Evolutionary conservation across 2,113 vertebrate species (phyloP).

Genomic region (Eudorcas thomsonii): DNA sequence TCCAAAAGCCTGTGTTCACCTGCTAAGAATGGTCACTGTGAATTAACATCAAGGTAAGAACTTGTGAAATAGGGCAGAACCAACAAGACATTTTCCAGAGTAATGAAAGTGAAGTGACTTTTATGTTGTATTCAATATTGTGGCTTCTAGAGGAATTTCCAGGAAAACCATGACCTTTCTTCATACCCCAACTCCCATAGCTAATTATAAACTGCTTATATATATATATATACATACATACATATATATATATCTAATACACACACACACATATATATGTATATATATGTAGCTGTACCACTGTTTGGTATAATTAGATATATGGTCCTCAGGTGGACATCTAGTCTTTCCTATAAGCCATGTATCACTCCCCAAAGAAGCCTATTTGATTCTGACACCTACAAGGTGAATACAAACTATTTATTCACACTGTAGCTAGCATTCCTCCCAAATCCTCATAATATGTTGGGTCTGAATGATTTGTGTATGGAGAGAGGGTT

Average conservation of each 20-base stretch:
- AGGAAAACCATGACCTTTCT: neutral
- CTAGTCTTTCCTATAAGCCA: neutral
- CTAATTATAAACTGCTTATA: neutral
- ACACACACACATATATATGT: fast-evolving
- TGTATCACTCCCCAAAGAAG: neutral
- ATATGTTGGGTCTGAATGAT: neutral
- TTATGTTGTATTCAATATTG: neutral
- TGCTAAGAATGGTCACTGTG: neutral
- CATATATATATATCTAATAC: fast-evolving
- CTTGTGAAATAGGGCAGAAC: constrained; percentile 23
- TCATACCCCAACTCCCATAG: neutral
- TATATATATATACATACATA: fast-evolving
- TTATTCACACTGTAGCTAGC: neutral
- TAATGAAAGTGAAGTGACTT: neutral
- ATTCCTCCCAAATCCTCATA: neutral
- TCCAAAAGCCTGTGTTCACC: neutral
- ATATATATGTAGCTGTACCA: fast-evolving
- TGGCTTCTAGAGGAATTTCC: neutral
- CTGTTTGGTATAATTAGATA: neutral
- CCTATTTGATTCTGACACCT: neutral
- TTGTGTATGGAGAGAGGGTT: neutral
- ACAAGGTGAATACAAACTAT: neutral
- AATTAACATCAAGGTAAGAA: neutral
- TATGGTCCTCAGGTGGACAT: neutral
- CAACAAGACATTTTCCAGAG: neutral